A percentile compares a stretch with the other conserved stretches of the same genome.
Evolutionary conservation across 2,797 vertebrate genomes (phyloP).

Genomic region (Pangasius macronema): DNA sequence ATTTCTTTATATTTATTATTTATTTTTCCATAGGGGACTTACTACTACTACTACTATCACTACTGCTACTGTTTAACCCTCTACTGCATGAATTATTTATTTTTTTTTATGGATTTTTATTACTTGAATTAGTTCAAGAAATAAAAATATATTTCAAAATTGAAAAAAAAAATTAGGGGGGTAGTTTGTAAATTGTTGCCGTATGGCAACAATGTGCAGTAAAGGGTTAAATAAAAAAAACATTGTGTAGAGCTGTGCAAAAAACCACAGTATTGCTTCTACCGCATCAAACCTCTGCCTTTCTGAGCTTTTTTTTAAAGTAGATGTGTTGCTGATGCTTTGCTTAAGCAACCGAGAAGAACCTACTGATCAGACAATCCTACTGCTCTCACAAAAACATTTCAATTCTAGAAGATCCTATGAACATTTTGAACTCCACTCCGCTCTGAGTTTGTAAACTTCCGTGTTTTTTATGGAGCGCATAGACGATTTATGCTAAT

Average conservation of each 20-base stretch:
- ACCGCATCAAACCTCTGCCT: neutral
- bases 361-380: neutral
- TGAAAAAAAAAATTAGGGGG: no score
- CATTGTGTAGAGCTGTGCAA: neutral
- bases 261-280: neutral
- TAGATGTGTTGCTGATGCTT: neutral
- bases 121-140: no score
- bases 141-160: no score
- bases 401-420: neutral
- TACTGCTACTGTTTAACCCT: no score
- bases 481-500: neutral
- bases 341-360: neutral
- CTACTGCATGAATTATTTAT: no score
- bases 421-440: neutral
- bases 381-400: neutral
- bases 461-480: neutral
- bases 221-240: no score
- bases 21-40: neutral
- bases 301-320: neutral
- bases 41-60: no score
- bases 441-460: neutral
- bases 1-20: conserved; percentile 2
- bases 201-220: no score
- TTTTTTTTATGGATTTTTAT: no score
- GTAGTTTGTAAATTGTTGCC: no score